Percentiles rank a stretch among this genome's conserved stretches.
Evolutionary conservation across 2,113 vertebrate species (phyloP).

Genomic region (Passer domesticus): DNA sequence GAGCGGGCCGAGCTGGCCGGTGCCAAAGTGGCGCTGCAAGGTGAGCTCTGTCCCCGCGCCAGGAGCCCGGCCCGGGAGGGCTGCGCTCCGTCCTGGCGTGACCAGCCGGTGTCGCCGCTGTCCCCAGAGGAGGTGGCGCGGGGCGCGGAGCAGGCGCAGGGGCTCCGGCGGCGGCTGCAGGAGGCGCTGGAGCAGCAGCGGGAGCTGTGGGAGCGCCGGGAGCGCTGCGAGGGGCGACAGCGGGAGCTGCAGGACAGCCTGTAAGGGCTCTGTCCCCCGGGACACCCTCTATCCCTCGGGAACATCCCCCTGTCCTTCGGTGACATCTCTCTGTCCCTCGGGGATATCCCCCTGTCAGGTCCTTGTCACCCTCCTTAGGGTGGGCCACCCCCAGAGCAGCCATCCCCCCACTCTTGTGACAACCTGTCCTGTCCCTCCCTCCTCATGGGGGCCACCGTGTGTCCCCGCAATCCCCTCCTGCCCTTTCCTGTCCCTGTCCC

Average conservation of each 20-base stretch:
- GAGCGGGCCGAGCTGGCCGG: neutral
- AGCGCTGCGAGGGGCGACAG: conserved; percentile 1
- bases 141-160: neutral
- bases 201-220: neutral
- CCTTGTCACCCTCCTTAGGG: neutral
- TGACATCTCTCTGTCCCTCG: neutral
- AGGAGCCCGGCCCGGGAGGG: neutral
- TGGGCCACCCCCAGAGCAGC: neutral
- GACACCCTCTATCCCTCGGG: too few species aligned
- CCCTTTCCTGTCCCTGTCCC: too few species aligned
- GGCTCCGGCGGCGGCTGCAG: neutral
- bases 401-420: neutral
- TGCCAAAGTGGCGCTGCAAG: neutral
- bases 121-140: neutral
- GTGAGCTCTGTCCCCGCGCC: neutral
- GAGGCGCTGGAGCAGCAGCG: neutral
- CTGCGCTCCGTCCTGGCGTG: neutral
- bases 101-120: neutral
- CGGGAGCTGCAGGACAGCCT: neutral
- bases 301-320: too few species aligned
- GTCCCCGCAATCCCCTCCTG: neutral
- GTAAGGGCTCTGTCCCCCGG: neutral
- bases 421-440: neutral
- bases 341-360: too few species aligned
- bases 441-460: neutral